Conservation (phyloP, 1,140 invertebrate species). For the Eriocheir sinensis region DNA sequence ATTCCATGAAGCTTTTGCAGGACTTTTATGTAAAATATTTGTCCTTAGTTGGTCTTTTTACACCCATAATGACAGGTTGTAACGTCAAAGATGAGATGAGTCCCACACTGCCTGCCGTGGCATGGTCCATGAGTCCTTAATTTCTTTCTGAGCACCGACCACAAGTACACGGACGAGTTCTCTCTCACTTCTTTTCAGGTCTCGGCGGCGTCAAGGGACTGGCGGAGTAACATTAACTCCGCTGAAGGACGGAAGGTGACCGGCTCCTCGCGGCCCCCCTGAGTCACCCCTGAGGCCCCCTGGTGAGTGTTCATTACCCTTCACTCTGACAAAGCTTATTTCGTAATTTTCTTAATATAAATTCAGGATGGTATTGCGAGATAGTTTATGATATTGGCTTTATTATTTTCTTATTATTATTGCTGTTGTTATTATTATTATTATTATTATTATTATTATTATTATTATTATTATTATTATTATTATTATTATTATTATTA, state of each 20-base stretch:
- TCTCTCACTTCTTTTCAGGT: background rate
- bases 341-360: too few relatives aligned
- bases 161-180: background rate
- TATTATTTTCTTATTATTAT: background rate
- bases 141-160: too few relatives aligned
- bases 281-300: background rate
- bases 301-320: background rate
- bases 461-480: background rate
- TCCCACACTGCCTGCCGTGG: background rate
- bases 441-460: background rate
- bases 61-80: too few relatives aligned
- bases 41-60: too few relatives aligned
- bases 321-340: too few relatives aligned
- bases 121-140: too few relatives aligned
- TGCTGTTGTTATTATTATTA: too few relatives aligned
- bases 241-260: background rate
- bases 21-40: too few relatives aligned
- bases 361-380: too few relatives aligned
- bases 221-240: background rate
- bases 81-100: too few relatives aligned
- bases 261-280: background rate
- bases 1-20: too few relatives aligned
- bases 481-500: background rate
- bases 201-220: background rate
- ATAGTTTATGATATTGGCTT: background rate